These are phyloP conservation scores for Bellardia bayeri DNA, from an alignment of 2,888 invertebrate species.

Conservation along the genomic window DNA sequence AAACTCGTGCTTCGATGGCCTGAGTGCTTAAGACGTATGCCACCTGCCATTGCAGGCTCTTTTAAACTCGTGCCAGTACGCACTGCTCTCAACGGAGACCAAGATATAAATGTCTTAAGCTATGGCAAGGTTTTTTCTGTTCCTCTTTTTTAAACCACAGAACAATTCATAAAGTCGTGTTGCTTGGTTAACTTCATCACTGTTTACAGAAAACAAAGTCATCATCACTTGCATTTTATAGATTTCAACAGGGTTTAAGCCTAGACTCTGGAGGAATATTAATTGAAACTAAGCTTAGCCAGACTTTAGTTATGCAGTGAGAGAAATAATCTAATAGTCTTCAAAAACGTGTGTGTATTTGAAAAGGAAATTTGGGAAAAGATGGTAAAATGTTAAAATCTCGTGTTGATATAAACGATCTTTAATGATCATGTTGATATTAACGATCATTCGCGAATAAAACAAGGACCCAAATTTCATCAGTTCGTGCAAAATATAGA, in stretches of 20 bases:
- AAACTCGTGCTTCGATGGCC: slow-evolving; percentile 63
- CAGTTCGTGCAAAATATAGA: too few relatives aligned
- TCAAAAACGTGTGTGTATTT: too few relatives aligned
- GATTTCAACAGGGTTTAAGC: slow-evolving; percentile 37
- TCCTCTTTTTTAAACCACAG: slow-evolving; percentile 32
- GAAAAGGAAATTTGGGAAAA: too few relatives aligned
- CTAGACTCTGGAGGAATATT: slow-evolving; percentile 51
- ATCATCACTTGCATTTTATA: slow-evolving; percentile 50
- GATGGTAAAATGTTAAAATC: too few relatives aligned
- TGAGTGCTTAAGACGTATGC: slow-evolving; percentile 59
- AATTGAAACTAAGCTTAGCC: slow-evolving; percentile 24
- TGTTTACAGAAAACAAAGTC: slow-evolving; percentile 50
- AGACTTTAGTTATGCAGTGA: slow-evolving; percentile 17
- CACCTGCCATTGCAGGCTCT: slow-evolving; percentile 73
- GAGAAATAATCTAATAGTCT: slow-evolving; percentile 11
- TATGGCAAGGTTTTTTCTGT: neutral
- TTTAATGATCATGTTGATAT: too few relatives aligned
- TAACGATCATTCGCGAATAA: too few relatives aligned
- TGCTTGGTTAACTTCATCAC: slow-evolving; percentile 39
- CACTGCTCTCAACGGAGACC: slow-evolving; percentile 19
- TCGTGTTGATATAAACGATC: too few relatives aligned
- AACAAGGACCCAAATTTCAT: too few relatives aligned
- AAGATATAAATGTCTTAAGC: neutral
- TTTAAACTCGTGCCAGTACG: slow-evolving; percentile 72
- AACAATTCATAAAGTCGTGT: slow-evolving; percentile 57